Conservation (phyloP, 2,797 vertebrate genomes). For the Setipinna tenuifilis region DNA sequence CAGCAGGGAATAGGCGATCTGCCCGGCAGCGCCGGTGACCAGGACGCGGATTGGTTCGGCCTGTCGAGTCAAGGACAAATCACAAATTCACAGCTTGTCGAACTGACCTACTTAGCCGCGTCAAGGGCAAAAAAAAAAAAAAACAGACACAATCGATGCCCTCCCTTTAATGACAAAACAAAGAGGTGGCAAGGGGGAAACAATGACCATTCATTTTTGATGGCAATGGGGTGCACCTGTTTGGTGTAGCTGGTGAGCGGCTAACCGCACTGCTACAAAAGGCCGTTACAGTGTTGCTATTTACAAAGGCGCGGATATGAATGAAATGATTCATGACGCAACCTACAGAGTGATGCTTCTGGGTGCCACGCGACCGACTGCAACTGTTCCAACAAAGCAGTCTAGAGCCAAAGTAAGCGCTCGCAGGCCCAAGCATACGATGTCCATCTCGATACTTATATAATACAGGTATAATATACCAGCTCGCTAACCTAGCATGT, state of each 20-base stretch:
- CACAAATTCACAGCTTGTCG: background rate
- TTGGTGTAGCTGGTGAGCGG: background rate
- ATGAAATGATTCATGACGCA: constrained; percentile 21
- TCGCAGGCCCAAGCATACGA: background rate
- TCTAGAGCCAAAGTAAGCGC: background rate
- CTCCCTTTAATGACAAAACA: background rate
- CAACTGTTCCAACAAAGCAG: background rate
- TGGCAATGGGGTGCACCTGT: background rate
- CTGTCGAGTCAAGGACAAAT: constrained; percentile 63
- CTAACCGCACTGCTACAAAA: background rate
- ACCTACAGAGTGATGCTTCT: background rate
- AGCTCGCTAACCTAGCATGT: background rate
- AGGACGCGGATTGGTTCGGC: constrained; percentile 87
- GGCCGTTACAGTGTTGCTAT: background rate
- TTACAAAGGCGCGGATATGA: background rate
- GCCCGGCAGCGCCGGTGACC: constrained; percentile 94
- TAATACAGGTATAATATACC: background rate
- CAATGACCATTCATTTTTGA: background rate
- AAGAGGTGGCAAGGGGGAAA: background rate
- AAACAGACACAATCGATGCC: background rate
- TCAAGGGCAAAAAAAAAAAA: constrained; percentile 23
- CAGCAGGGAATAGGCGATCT: constrained; percentile 95
- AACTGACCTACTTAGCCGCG: background rate
- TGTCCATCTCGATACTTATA: background rate
- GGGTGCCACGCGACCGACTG: background rate